Percentiles rank a stretch among this genome's conserved stretches.
Conservation (phyloP, 2,113 vertebrate genomes). For the Takifugu bimaculatus region DNA sequence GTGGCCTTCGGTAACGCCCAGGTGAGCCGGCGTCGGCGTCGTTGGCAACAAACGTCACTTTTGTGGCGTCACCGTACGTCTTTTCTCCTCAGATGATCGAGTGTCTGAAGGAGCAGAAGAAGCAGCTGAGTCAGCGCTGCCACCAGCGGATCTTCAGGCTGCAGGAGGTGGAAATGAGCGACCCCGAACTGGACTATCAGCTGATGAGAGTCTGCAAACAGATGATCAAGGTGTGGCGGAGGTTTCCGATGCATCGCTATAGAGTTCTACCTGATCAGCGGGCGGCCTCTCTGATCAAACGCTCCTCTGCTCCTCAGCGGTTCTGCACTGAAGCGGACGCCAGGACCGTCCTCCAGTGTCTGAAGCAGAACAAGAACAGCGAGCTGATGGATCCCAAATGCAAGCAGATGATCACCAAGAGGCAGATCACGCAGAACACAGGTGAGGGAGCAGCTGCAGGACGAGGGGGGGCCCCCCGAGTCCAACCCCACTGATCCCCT, state of each 20-base stretch:
- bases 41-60: neutral
- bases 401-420: slow-evolving; percentile 98
- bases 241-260: neutral
- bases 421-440: slow-evolving; percentile 97
- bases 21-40: slow-evolving; percentile 64
- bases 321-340: slow-evolving; percentile 92
- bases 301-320: slow-evolving; percentile 69
- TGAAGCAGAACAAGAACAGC: slow-evolving; percentile 98
- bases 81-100: slow-evolving; percentile 83
- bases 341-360: slow-evolving; percentile 91
- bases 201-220: slow-evolving; percentile 97
- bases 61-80: neutral
- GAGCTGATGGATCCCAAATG: slow-evolving; percentile 99
- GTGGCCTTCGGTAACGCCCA: slow-evolving; percentile 92
- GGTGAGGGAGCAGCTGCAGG: slow-evolving; percentile 65
- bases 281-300: too few species aligned
- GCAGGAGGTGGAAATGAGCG: slow-evolving; percentile 95
- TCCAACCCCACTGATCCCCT: neutral
- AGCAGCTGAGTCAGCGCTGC: slow-evolving; percentile 80
- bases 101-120: slow-evolving; percentile 94
- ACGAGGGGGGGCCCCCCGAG: neutral
- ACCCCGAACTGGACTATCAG: slow-evolving; percentile 94
- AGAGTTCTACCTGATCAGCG: too few species aligned
- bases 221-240: slow-evolving; percentile 85
- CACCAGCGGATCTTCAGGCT: slow-evolving; percentile 94